Evolutionary conservation across 2,888 invertebrate species (phyloP).

Genomic region (Automeris io): DNA sequence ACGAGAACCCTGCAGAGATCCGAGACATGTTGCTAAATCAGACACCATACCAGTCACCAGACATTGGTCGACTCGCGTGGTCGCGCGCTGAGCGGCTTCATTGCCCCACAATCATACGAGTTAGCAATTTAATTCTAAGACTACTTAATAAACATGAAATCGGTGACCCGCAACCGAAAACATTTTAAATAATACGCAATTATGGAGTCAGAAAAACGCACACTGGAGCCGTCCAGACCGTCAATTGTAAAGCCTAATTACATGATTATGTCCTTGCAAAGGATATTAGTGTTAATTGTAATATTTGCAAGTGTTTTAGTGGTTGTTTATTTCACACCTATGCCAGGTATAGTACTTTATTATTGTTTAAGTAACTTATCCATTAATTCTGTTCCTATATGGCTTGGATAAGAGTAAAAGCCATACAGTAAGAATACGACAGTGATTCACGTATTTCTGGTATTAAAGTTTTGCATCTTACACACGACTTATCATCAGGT

Average conservation of each 20-base stretch:
- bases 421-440: no score
- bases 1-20: slow-evolving; percentile 17
- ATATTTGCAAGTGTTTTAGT: slow-evolving; percentile 81
- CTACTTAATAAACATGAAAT: slow-evolving; percentile 33
- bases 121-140: slow-evolving; percentile 5
- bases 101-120: slow-evolving; percentile 13
- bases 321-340: slow-evolving; percentile 83
- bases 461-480: no score
- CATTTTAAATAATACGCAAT: slow-evolving; percentile 15
- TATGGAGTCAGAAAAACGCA: slow-evolving; percentile 56
- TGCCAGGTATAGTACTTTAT: slow-evolving; percentile 78
- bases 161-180: slow-evolving; percentile 8
- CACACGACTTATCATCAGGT: no score
- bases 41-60: slow-evolving; percentile 49
- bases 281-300: slow-evolving; percentile 80
- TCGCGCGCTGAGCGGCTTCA: slow-evolving; percentile 34
- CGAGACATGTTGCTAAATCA: slow-evolving; percentile 10
- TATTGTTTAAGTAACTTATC: no score
- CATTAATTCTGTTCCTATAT: no score
- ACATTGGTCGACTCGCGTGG: slow-evolving; percentile 57
- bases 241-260: slow-evolving; percentile 64
- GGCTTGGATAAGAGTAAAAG: no score
- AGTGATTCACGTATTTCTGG: no score
- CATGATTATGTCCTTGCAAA: slow-evolving; percentile 78
- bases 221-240: slow-evolving; percentile 29